Evolutionary conservation across 2,888 invertebrate genomes (phyloP), one percentile per base, ranked within the genome.

Genomic region (Hemistola chrysoprasaria): DNA sequence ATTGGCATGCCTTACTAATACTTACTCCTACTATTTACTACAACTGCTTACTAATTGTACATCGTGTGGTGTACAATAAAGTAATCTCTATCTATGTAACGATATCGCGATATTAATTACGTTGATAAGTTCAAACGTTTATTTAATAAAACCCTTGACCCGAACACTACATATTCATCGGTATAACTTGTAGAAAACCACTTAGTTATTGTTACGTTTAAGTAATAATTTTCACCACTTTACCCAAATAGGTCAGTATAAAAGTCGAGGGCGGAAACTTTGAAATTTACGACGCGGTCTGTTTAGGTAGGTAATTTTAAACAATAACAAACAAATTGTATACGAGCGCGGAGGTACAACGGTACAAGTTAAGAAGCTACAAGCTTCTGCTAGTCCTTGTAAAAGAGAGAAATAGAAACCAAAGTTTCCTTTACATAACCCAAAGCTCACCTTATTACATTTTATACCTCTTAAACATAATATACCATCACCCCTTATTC

Each of bases 271-370:
- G 60, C 54, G 62, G 57, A 72, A 79, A 75, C 70, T 80, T 78
- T 55, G 51, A 53, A 72, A 79, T 79, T 75, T 77, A 79, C 79
- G 70, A 70, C 64, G 63, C 64, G 68, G 71, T 74, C 65, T 74
- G 69, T 76, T 78, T 75, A 65, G 67, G 67, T 66, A 64, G 66
- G 76, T 79, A 78, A 78, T 76, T 74, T 75, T 73, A 73, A 78
- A 77, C 77, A 79, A 79, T 78, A 80, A 78, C 78, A 78, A 75
- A 76, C 76, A 74, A 71, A 78, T 67, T 73, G 66, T 72, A 54
- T 53, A 37, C 46, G 59, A 49, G 46, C 53, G 56, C 50, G 50
- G 47, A 57, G 53, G 47, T 49, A 43, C 39, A 16, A 16, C n/a
- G 23, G 11, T 21, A 31, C 27, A 34, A 43, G 47, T 43, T 43